Evolutionary conservation across 2,888 invertebrate genomes (phyloP), one percentile per base, ranked within the genome.

Genomic region (Sphaeridia pumilis): DNA sequence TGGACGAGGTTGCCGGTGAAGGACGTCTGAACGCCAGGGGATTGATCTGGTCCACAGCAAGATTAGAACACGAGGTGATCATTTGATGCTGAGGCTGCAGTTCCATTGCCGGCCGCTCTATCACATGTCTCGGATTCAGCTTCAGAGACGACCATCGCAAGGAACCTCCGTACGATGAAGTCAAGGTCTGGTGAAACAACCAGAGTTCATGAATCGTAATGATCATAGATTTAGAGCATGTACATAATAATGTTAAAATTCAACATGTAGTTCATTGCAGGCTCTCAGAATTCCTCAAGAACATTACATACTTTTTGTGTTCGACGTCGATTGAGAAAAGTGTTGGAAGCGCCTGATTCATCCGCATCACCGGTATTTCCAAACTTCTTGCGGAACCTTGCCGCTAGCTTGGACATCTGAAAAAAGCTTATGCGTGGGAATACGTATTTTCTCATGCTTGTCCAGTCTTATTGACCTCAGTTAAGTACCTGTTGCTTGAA

Each of bases 401-500:
- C 53, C 2, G 59, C 53, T 27, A 60, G 49, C 54, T 64, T 60
- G 4, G 61, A 51, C 46, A 64, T 54, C 64, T 64, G 31, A 12
- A 36, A 42, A 4, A 17, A 46, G 2, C n/a, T n/a, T n/a, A n/a
- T n/a, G n/a, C n/a, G n/a, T n/a, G n/a, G n/a, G n/a, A n/a, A n/a
- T n/a, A n/a, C n/a, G n/a, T n/a, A n/a, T n/a, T n/a, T n/a, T n/a
- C n/a, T n/a, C n/a, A n/a, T n/a, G n/a, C n/a, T n/a, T n/a, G n/a
- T n/a, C n/a, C n/a, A n/a, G n/a, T n/a, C n/a, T n/a, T n/a, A n/a
- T n/a, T n/a, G n/a, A n/a, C n/a, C n/a, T n/a, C n/a, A n/a, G n/a
- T n/a, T n/a, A n/a, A n/a, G n/a, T 60, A 74, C 73, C 68, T 78
- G 78, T 67, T 77, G 77, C 65, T 76, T 77, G 64, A 78, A 78